Evolutionary conservation across 2,797 vertebrate genomes (phyloP), one percentile per base, ranked within the genome.

Genomic region (Anniella stebbinsi): DNA sequence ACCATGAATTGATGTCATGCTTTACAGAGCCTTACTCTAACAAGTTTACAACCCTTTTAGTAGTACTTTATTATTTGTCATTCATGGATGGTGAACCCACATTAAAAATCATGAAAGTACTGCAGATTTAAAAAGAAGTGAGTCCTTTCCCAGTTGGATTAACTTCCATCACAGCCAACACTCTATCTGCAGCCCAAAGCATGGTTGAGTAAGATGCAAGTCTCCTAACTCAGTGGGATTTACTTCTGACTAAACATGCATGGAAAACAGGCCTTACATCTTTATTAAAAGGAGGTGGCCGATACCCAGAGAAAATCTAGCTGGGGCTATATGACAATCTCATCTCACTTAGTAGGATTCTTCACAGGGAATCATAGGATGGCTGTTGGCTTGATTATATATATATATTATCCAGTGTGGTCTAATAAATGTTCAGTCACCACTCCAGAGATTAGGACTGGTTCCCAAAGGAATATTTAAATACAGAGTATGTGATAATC

Each of bases 381-480:
- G 28, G 45, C 25, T 60, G 36, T 7, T 87, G 38, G 17, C 67
- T 28, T 5, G 33, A 80, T 2, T 73, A 41, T 48, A 17, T 45
- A 36, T 66, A 45, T 78, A 3, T 45, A 3, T 45, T 45, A 45
- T 45, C 45, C 57, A 48, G 54, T 18, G 15, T 33, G 80, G 41
- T 41, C 38, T 1, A 70, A 78, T n/a, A 9, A n/a, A 78, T 36
- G 7, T 66, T 78, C 12, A 10, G 7, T 57, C 28, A 36, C 25
- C 25, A 38, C 15, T 84, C 77, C 17, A 73, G 33, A 86, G 38
- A 66, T 77, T 33, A 23, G 13, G 17, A 48, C 13, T 80, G 13
- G 23, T 73, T 90, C 23, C 54, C 66, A 25, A 51, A 90, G 67
- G 41, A 90, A 81, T 48, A 80, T 25, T 72, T 86, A 86, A 73